A percentile compares a stretch with the other conserved stretches of the same genome.
These are phyloP conservation scores for Stegodyphus mimosarum DNA, from an alignment of 1,140 invertebrate genomes.

Conservation along the genomic window DNA sequence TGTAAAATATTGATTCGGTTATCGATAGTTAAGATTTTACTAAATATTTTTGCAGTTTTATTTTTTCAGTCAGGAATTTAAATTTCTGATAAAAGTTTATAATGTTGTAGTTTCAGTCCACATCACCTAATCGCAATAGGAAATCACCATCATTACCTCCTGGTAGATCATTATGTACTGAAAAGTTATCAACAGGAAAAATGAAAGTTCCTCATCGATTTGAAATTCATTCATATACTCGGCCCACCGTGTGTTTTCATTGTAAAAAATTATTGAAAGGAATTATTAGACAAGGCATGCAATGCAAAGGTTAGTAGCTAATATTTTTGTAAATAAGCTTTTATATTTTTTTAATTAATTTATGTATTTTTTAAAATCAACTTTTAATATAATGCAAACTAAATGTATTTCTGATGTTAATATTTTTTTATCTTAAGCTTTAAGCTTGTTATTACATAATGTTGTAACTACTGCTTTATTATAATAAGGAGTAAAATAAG, in stretches of 20 bases:
- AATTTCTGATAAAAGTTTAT: not conserved
- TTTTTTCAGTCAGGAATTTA: not conserved
- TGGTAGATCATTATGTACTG: slow-evolving; percentile 79
- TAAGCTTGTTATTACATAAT: no score
- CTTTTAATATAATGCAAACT: no score
- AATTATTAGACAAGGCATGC: slow-evolving; percentile 95
- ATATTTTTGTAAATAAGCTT: no score
- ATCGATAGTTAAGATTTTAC: not conserved
- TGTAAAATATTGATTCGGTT: not conserved
- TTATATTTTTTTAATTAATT: not conserved
- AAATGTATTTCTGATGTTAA: no score
- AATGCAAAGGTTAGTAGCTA: slow-evolving; percentile 79
- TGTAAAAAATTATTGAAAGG: slow-evolving; percentile 96
- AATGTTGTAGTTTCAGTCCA: slow-evolving; percentile 18
- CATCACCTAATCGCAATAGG: slow-evolving; percentile 64
- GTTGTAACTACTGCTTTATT: no score
- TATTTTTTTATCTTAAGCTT: no score
- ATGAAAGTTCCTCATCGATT: slow-evolving; percentile 91
- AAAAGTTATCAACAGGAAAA: slow-evolving; percentile 76
- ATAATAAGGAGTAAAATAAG: no score
- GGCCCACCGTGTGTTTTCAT: slow-evolving; percentile 94
- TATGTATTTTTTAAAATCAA: no score
- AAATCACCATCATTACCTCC: slow-evolving; percentile 79
- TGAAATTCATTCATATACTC: slow-evolving; percentile 82
- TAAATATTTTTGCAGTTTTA: not conserved